phyloP scores from a whole-genome alignment of 2,113 vertebrate genomes.

The Myotis lucifugus region DNA sequence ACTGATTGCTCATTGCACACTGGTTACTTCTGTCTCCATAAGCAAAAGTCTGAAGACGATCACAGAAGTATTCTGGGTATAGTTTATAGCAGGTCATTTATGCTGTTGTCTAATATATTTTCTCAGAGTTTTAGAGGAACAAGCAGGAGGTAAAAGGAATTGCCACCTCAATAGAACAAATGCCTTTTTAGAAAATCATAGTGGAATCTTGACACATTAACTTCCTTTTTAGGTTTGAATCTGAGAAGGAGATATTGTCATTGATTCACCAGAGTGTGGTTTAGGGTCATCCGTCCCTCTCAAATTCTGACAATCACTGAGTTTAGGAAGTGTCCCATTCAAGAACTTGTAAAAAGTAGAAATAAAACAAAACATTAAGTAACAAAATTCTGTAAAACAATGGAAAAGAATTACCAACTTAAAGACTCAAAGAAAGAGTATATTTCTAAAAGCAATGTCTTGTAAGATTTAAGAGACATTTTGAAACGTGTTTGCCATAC shows the following conservation, averaged over 20 bases:
- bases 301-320: neutral
- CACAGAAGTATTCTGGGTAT: neutral
- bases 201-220: neutral
- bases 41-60: neutral
- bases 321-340: neutral
- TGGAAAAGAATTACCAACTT: neutral
- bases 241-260: neutral
- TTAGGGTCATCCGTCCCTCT: neutral
- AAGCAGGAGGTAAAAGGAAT: neutral
- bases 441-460: constrained; percentile 20
- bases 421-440: neutral
- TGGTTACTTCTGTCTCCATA: neutral
- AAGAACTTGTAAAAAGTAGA: neutral
- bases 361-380: neutral
- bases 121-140: neutral
- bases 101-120: neutral
- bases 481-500: neutral
- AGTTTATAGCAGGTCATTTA: neutral
- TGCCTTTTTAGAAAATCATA: neutral
- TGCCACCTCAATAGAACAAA: neutral
- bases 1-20: neutral
- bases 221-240: neutral
- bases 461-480: neutral
- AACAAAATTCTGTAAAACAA: neutral
- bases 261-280: neutral